phyloP scores from a whole-genome alignment of 2,797 vertebrate species.

The Chelmon rostratus region DNA sequence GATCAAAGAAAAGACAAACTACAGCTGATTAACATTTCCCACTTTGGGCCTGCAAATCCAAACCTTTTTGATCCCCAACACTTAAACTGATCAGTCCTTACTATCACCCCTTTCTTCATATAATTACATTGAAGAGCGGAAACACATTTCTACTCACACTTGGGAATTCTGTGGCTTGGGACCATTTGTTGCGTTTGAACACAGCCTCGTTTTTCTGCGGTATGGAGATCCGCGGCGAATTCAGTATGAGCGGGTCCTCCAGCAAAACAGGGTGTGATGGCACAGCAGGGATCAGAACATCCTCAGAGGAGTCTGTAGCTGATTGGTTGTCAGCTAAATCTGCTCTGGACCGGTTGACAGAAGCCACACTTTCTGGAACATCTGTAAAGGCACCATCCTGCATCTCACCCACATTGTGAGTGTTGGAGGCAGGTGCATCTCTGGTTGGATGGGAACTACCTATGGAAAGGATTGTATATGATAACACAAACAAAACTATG shows the following conservation, averaged over 20 bases:
- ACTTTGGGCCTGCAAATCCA: background rate
- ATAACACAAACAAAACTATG: background rate
- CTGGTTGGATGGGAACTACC: constrained; percentile 27
- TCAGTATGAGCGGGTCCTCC: constrained; percentile 79
- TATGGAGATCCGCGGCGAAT: constrained; percentile 78
- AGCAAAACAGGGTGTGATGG: constrained; percentile 35
- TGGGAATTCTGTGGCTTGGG: constrained; percentile 31
- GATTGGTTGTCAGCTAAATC: constrained; percentile 31
- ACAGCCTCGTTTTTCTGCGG: constrained; percentile 68
- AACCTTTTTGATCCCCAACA: background rate
- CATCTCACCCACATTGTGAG: background rate
- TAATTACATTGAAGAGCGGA: background rate
- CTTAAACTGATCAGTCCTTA: background rate
- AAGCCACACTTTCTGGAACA: background rate
- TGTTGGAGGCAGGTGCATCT: background rate
- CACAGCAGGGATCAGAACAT: background rate
- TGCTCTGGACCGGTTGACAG: background rate
- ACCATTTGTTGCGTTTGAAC: constrained; percentile 53
- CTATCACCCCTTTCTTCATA: background rate
- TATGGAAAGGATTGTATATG: constrained; percentile 8
- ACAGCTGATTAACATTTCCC: background rate
- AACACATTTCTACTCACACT: constrained; percentile 67
- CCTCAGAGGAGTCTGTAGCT: background rate
- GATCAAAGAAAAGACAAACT: background rate
- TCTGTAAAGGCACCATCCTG: background rate